These are phyloP conservation scores for Tortricodes alternella DNA, from an alignment of 2,888 invertebrate species.

Conservation along the genomic window DNA sequence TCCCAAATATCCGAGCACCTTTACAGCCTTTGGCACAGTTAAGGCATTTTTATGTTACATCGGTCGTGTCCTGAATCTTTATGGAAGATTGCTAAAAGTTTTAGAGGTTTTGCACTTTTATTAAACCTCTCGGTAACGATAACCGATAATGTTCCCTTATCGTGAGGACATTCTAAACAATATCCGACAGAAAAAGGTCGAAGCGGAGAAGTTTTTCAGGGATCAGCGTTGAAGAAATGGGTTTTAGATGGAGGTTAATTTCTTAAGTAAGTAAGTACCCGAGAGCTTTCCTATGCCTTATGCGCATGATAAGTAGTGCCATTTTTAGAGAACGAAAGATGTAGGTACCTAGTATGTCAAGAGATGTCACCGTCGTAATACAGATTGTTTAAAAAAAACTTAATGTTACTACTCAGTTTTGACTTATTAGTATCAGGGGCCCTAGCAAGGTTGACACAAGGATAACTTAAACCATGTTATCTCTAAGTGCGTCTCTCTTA, in stretches of 20 bases:
- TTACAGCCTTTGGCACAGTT: conserved; percentile 50
- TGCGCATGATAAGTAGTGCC: too few relatives aligned
- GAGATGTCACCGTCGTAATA: too few relatives aligned
- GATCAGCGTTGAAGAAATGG: conserved; percentile 5
- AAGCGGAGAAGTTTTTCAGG: conserved; percentile 11
- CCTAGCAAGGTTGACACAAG: too few relatives aligned
- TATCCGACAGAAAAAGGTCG: conserved; percentile 31
- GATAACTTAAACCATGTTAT: too few relatives aligned
- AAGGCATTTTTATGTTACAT: conserved; percentile 54
- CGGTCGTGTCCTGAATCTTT: conserved; percentile 57
- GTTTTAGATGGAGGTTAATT: conserved; percentile 13
- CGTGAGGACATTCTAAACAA: conserved; percentile 31
- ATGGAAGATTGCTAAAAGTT: conserved; percentile 51
- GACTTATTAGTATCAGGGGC: too few relatives aligned
- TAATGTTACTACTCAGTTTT: too few relatives aligned
- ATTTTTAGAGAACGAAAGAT: too few relatives aligned
- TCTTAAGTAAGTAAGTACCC: conserved; percentile 6
- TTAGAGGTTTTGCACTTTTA: conserved; percentile 42
- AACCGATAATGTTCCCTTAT: conserved; percentile 39
- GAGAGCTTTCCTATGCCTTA: too few relatives aligned
- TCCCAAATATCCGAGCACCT: conserved; percentile 51
- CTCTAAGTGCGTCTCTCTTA: too few relatives aligned
- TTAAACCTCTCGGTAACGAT: conserved; percentile 45
- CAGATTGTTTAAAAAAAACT: too few relatives aligned
- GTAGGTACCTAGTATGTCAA: too few relatives aligned